These are phyloP conservation scores for Drosophila demipolita DNA, from an alignment of 2,888 invertebrate genomes.

Conservation along the genomic window DNA sequence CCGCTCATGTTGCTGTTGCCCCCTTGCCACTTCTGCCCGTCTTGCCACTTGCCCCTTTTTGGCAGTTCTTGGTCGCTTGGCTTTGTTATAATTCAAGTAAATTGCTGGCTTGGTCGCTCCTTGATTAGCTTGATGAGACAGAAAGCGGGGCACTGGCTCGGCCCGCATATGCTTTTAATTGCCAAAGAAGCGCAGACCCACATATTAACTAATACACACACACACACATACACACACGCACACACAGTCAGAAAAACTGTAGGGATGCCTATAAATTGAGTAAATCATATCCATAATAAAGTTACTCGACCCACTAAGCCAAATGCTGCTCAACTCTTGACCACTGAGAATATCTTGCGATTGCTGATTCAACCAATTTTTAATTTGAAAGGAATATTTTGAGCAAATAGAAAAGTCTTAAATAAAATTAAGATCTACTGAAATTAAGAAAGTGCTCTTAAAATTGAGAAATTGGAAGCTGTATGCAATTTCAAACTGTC, in stretches of 20 bases:
- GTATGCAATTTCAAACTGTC: neutral
- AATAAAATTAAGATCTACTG: neutral
- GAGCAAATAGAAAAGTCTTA: neutral
- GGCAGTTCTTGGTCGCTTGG: conserved; percentile 20
- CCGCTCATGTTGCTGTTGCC: conserved; percentile 5
- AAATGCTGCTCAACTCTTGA: conserved; percentile 21
- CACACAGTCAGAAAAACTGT: neutral
- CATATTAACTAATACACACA: conserved; percentile 38
- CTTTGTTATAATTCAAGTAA: conserved; percentile 67
- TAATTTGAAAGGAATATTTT: neutral
- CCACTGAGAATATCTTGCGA: neutral
- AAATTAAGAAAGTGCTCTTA: neutral
- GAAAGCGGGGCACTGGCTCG: conserved; percentile 23
- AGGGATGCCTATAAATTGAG: neutral
- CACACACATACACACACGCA: conserved; percentile 2
- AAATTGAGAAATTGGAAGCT: neutral
- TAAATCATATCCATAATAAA: conserved; percentile 21
- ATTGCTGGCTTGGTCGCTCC: conserved; percentile 60
- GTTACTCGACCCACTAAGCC: conserved; percentile 52
- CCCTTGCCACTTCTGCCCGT: neutral
- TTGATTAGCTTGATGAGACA: conserved; percentile 63
- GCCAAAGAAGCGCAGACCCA: conserved; percentile 64
- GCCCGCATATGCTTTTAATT: conserved; percentile 77
- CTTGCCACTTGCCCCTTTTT: conserved; percentile 2
- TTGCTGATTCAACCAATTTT: neutral